Percentiles rank a stretch among this genome's conserved stretches.
Evolutionary conservation across 1,140 invertebrate species (phyloP).

Genomic region (Tetramorium alpestre): DNA sequence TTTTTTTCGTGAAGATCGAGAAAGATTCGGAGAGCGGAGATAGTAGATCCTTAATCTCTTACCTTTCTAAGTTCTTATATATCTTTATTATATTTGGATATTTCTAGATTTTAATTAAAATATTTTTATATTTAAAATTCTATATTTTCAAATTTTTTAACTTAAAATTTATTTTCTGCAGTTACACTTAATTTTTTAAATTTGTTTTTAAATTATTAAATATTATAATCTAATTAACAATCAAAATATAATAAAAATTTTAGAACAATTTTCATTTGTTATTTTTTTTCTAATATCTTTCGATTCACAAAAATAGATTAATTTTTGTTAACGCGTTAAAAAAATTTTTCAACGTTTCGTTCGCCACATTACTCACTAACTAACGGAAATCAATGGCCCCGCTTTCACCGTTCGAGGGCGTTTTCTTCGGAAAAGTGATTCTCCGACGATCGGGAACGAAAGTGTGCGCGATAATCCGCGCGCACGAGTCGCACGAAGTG

Average conservation of each 20-base stretch:
- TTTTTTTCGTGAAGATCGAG: background rate
- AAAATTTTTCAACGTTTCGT: background rate
- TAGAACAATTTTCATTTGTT: background rate
- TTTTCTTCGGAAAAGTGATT: constrained; percentile 70
- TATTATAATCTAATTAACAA: background rate
- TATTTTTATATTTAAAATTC: background rate
- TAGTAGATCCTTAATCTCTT: background rate
- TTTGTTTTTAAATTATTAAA: background rate
- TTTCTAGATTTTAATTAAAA: background rate
- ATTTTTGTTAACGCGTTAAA: constrained; percentile 32
- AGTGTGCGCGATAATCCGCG: constrained; percentile 44
- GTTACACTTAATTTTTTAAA: background rate
- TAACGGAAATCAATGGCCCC: constrained; percentile 57
- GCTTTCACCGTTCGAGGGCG: constrained; percentile 74
- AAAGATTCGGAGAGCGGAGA: background rate
- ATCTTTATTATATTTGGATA: background rate
- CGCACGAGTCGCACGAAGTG: constrained; percentile 40
- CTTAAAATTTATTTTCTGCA: background rate
- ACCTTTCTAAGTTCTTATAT: background rate
- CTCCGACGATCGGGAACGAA: constrained; percentile 53
- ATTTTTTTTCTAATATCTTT: background rate
- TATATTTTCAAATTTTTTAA: background rate
- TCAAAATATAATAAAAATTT: background rate
- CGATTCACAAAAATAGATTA: background rate
- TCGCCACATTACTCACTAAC: constrained; percentile 37